phyloP scores from a whole-genome alignment of 1,140 invertebrate species.

The Diploscapter pachys region DNA sequence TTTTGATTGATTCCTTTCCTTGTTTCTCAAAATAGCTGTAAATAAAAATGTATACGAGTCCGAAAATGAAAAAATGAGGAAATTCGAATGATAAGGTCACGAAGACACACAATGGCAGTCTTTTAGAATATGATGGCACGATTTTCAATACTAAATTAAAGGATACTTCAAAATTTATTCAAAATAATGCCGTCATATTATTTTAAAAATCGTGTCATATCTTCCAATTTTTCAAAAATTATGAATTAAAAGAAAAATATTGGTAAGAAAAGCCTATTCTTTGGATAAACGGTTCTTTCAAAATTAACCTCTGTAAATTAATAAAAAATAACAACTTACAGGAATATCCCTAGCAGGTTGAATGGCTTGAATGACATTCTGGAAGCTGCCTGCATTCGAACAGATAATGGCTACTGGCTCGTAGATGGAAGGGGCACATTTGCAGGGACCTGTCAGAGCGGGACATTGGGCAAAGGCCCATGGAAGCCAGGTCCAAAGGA shows the following conservation, averaged over 20 bases:
- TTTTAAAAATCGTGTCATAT: no score
- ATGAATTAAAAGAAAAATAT: neutral
- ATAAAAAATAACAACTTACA: constrained; percentile 35
- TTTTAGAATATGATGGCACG: no score
- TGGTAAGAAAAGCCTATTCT: neutral
- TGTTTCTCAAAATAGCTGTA: neutral
- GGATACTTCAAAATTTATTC: no score
- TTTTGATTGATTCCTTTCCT: neutral
- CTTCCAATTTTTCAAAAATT: neutral
- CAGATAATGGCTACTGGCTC: constrained; percentile 59
- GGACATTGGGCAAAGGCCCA: constrained; percentile 33
- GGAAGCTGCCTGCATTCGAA: constrained; percentile 55
- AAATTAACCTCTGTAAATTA: neutral
- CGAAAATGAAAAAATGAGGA: neutral
- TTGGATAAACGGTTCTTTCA: neutral
- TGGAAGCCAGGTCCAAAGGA: constrained; percentile 3
- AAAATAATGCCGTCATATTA: no score
- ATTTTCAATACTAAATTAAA: no score
- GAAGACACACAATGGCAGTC: no score
- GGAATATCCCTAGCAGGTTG: constrained; percentile 43
- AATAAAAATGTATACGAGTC: neutral
- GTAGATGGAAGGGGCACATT: constrained; percentile 57
- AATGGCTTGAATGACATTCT: constrained; percentile 53
- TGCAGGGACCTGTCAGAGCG: constrained; percentile 44
- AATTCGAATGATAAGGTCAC: no score